These are phyloP conservation scores for Clarias pachynema DNA, from an alignment of 2,797 vertebrate species.

Conservation along the genomic window DNA sequence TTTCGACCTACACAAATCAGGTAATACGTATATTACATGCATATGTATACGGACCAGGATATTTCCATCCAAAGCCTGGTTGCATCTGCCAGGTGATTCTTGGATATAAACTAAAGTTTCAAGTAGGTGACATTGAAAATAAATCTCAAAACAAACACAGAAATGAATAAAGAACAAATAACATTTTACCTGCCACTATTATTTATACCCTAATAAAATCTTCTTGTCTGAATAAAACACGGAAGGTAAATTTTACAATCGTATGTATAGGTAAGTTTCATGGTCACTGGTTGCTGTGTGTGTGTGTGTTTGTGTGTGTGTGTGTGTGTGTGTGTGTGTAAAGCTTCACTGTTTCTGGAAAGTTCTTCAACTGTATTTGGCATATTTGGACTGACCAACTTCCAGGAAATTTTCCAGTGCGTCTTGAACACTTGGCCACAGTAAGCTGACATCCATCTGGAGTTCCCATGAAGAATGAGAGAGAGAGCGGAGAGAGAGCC, in stretches of 20 bases:
- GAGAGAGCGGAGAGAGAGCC: background rate
- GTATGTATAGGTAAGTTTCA: background rate
- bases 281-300: constrained; percentile 35
- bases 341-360: background rate
- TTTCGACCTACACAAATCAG: background rate
- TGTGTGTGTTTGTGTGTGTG: constrained; percentile 47
- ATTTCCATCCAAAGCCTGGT: background rate
- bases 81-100: background rate
- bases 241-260: too few relatives aligned
- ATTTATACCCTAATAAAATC: background rate
- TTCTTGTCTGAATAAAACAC: background rate
- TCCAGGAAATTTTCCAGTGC: constrained; percentile 20
- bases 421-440: background rate
- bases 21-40: too few relatives aligned
- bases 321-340: constrained; percentile 26
- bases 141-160: background rate
- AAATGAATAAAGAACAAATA: background rate
- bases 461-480: background rate
- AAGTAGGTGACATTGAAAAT: too few relatives aligned
- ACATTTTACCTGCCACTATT: background rate
- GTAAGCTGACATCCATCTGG: background rate
- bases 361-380: background rate
- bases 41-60: background rate
- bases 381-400: background rate
- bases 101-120: background rate